These are phyloP conservation scores for Isichthys henryi DNA, from an alignment of 2,113 vertebrate species.

Conservation along the genomic window DNA sequence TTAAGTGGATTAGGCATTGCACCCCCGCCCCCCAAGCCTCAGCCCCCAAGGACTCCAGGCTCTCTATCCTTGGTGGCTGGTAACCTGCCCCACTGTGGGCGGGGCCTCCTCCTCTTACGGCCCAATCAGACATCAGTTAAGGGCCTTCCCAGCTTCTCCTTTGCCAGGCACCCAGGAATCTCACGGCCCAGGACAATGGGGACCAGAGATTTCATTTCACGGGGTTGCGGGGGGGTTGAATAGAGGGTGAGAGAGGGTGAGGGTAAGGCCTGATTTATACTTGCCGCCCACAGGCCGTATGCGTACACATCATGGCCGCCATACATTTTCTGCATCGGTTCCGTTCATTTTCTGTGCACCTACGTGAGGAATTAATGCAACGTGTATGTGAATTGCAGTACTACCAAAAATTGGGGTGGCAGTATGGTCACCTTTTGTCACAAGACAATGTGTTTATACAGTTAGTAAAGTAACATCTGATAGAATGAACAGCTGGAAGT, in stretches of 20 bases:
- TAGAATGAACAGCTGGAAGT: no score
- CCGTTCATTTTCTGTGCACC: no score
- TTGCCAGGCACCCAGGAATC: constrained; percentile 64
- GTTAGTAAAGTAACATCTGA: no score
- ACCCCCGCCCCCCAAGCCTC: neutral
- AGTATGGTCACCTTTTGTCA: no score
- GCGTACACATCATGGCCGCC: no score
- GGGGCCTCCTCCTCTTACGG: constrained; percentile 62
- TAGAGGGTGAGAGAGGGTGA: constrained; percentile 47
- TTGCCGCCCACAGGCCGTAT: no score
- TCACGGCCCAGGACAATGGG: constrained; percentile 64
- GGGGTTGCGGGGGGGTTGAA: constrained; percentile 62
- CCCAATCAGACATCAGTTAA: constrained; percentile 79
- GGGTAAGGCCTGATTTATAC: constrained; percentile 24
- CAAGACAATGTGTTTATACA: no score
- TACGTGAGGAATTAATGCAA: no score
- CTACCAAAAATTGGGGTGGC: no score
- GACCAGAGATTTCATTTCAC: constrained; percentile 69
- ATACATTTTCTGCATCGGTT: no score
- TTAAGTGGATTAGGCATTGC: constrained; percentile 16
- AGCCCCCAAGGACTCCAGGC: neutral
- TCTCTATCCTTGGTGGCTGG: neutral
- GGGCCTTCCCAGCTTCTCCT: constrained; percentile 66
- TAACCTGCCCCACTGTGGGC: neutral
- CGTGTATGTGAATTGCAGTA: no score